Percentiles rank a stretch among this genome's conserved stretches.
Evolutionary conservation across 2,113 vertebrate genomes (phyloP).

Genomic region (Xyliphius kryptos): DNA sequence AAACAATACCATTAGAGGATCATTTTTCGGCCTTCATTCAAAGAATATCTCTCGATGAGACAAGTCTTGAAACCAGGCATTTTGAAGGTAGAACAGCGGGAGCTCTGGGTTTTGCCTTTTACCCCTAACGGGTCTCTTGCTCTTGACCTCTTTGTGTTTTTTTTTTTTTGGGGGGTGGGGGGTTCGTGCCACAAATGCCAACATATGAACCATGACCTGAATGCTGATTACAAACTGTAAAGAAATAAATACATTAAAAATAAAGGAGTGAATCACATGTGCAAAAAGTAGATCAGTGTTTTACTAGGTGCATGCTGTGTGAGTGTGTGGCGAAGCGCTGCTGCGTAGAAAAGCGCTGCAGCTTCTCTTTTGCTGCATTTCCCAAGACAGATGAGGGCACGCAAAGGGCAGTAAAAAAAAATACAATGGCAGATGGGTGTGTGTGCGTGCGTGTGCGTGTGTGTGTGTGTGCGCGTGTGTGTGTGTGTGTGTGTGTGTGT

Average conservation of each 20-base stretch:
- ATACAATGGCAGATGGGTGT: constrained; percentile 44
- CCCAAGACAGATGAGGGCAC: constrained; percentile 43
- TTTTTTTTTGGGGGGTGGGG: too few relatives aligned
- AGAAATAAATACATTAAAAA: neutral
- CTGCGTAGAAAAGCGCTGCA: constrained; percentile 11
- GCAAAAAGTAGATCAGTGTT: neutral
- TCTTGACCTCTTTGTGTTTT: too few relatives aligned
- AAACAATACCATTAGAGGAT: constrained; percentile 57
- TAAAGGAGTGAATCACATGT: neutral
- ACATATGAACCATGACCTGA: too few relatives aligned
- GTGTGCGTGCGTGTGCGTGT: constrained; percentile 30
- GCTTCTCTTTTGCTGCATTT: constrained; percentile 35
- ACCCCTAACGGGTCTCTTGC: too few relatives aligned
- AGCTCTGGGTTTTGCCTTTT: too few relatives aligned
- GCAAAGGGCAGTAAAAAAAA: constrained; percentile 44
- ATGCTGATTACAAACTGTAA: constrained; percentile 46
- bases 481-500: constrained; percentile 49
- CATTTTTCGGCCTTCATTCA: constrained; percentile 67
- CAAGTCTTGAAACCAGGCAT: constrained; percentile 54
- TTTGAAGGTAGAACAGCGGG: too few relatives aligned
- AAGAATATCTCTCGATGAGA: constrained; percentile 56
- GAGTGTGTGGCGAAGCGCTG: neutral
- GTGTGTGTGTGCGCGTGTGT: constrained; percentile 32
- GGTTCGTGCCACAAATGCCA: too few relatives aligned
- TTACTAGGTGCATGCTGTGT: constrained; percentile 1